Evolutionary conservation across 2,113 vertebrate genomes (phyloP), one percentile per base, ranked within the genome.

Genomic region (Nothocercus julius): DNA sequence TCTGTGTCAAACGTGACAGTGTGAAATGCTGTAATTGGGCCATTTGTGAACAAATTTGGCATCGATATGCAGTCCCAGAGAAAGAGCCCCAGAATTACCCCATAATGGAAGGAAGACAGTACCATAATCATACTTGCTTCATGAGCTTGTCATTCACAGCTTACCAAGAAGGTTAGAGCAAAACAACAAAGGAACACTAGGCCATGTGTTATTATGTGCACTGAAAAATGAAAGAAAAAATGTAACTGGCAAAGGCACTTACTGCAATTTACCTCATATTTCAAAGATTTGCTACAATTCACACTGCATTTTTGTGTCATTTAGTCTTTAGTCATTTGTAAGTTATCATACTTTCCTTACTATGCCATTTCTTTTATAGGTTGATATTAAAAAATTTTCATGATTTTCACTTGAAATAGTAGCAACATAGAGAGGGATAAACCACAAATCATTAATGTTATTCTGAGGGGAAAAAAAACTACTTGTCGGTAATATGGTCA

Each of bases 121-220:
- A n/a, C 5, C n/a, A 79, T n/a, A 82, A 51, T 2, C 2, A 34
- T 28, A 3, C 18, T 17, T 38, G 28, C 11, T 80, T 49, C 1
- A 1, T 59, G 13, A 21, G 77, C 15, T 10, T 77, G 20, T 42
- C 77, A 6, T 58, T 74, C 45, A 74, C 9, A 13, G 7, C 11
- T 42, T 59, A 4, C 1, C 38, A 20, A 4, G 17, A 45, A 1
- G 2, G 6, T 36, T 49, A 66, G 3, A 28, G 7, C 9, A 78
- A 75, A 45, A 0, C 3, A 34, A 15, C 6, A 42, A 81, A 85
- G 27, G 34, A 1, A 42, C 14, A 28, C 3, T 3, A 3, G 4
- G 22, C 13, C 40, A 28, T 18, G 14, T 66, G 14, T 10, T 25
- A 38, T 4, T 53, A 0, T 54, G 7, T 66, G 22, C 24, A 18